Conservation (phyloP, 2,888 invertebrate genomes). For the Diachrysia chrysitis region DNA sequence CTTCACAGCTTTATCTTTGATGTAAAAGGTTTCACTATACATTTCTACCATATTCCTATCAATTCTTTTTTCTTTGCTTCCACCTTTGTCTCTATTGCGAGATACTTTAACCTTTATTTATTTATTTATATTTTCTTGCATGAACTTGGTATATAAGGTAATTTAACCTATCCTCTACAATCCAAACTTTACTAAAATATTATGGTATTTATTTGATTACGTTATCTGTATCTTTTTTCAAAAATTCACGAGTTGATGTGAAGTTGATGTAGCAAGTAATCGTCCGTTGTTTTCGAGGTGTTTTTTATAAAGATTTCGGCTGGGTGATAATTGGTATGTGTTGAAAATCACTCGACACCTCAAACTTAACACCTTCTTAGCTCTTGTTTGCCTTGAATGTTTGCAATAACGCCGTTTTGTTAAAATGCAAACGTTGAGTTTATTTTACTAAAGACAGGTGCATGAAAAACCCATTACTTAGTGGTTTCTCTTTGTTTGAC, state of each 20-base stretch:
- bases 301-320: constrained; percentile 77
- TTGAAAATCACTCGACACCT: constrained; percentile 76
- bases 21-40: constrained; percentile 41
- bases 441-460: constrained; percentile 76
- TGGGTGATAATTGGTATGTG: constrained; percentile 85
- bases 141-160: no score
- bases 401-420: constrained; percentile 79
- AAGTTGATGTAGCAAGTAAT: constrained; percentile 71
- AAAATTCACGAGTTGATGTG: constrained; percentile 26
- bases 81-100: constrained; percentile 8
- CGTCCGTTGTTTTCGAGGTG: constrained; percentile 68
- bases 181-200: constrained; percentile 15
- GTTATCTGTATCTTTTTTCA: constrained; percentile 13
- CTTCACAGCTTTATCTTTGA: constrained; percentile 45
- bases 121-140: no score
- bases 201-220: constrained; percentile 35
- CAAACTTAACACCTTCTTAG: constrained; percentile 81
- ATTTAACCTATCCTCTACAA: no score
- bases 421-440: constrained; percentile 74
- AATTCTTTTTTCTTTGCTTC: constrained; percentile 31
- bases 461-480: constrained; percentile 68
- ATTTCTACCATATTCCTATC: constrained; percentile 29
- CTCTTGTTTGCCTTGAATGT: constrained; percentile 75
- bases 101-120: not conserved
- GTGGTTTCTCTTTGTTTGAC: constrained; percentile 49